These are phyloP conservation scores for Alitta virens DNA, from an alignment of 2,888 invertebrate species.

Conservation along the genomic window DNA sequence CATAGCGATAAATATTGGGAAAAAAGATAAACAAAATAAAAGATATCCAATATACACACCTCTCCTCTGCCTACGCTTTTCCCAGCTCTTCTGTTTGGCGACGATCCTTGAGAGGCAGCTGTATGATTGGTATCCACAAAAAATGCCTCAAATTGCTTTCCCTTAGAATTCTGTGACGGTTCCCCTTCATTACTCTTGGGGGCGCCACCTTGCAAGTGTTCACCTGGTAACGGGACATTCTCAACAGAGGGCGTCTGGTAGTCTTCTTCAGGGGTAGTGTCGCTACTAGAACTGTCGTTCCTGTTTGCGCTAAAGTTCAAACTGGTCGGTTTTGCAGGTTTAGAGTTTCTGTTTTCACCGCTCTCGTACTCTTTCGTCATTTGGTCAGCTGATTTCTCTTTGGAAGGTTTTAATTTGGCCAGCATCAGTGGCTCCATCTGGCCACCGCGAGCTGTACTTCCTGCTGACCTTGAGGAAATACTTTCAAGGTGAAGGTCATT, in stretches of 20 bases:
- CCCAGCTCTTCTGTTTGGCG: too few relatives aligned
- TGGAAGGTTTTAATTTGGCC: conserved; percentile 64
- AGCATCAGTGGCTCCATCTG: conserved; percentile 63
- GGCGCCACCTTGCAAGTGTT: background rate
- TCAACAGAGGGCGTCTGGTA: conserved; percentile 31
- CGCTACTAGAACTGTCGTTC: conserved; percentile 2
- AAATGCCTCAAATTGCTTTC: conserved; percentile 18
- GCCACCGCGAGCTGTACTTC: background rate
- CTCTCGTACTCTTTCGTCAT: conserved; percentile 68
- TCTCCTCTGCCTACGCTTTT: too few relatives aligned
- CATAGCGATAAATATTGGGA: too few relatives aligned
- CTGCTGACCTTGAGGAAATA: background rate
- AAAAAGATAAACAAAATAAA: too few relatives aligned
- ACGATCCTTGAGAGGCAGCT: background rate
- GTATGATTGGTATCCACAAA: conserved; percentile 15
- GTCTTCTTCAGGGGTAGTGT: conserved; percentile 27
- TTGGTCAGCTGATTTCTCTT: conserved; percentile 68
- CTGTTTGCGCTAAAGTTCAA: background rate
- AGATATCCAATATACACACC: too few relatives aligned
- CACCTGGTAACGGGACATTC: conserved; percentile 15
- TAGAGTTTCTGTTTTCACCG: conserved; percentile 53
- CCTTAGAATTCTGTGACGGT: background rate
- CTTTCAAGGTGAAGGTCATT: conserved; percentile 11
- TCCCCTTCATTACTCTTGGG: background rate
- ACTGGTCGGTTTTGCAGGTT: conserved; percentile 9